A percentile compares a stretch with the other conserved stretches of the same genome.
Evolutionary conservation across 2,888 invertebrate genomes (phyloP).

Genomic region (Drosophila melanosoma): DNA sequence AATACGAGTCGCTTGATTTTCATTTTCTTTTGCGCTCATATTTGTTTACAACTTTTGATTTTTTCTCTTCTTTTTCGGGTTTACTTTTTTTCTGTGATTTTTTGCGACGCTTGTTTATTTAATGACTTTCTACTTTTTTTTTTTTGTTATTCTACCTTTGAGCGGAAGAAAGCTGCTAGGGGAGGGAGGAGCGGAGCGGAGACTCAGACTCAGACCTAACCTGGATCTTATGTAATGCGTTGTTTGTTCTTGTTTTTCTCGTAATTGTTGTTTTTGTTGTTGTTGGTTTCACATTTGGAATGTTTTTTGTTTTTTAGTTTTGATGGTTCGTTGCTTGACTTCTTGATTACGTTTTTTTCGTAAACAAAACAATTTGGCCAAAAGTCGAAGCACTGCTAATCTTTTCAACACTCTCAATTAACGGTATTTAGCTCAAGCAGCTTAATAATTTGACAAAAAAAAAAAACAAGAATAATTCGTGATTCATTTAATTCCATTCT

Average conservation of each 20-base stretch:
- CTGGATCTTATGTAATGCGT: constrained; percentile 41
- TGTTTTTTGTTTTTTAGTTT: constrained; percentile 16
- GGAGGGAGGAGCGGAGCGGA: not conserved
- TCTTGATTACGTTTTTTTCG: constrained; percentile 37
- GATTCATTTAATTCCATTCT: not conserved
- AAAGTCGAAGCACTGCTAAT: constrained; percentile 21
- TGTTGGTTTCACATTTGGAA: constrained; percentile 18
- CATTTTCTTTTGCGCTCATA: constrained; percentile 80
- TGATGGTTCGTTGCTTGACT: constrained; percentile 14
- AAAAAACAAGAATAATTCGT: not conserved
- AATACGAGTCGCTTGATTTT: constrained; percentile 58
- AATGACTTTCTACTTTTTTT: constrained; percentile 76
- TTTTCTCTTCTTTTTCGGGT: constrained; percentile 49
- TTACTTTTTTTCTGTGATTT: constrained; percentile 37
- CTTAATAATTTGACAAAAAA: constrained; percentile 13
- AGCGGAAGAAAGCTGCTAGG: constrained; percentile 33
- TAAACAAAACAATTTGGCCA: constrained; percentile 55
- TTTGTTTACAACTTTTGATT: constrained; percentile 82
- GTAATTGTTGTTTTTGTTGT: not conserved
- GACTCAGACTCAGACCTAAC: not conserved
- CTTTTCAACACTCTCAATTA: constrained; percentile 45
- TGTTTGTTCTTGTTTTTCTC: constrained; percentile 6
- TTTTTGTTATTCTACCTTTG: constrained; percentile 23
- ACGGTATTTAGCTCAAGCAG: constrained; percentile 62
- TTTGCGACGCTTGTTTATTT: constrained; percentile 66